These are phyloP conservation scores for Euphydryas editha DNA, from an alignment of 2,888 invertebrate genomes.

Conservation along the genomic window DNA sequence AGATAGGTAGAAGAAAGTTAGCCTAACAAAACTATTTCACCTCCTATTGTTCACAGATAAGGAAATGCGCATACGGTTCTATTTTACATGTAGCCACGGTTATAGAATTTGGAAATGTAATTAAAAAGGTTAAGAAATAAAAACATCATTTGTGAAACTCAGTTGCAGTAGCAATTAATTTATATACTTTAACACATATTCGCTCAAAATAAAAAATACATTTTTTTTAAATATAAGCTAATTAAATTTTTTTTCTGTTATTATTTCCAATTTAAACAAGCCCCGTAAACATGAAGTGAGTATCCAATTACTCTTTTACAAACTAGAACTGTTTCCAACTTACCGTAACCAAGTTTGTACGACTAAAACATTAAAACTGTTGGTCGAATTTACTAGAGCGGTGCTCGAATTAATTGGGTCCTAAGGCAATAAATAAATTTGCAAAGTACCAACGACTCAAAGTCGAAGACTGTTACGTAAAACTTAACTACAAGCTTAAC, in stretches of 20 bases:
- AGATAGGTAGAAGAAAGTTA: no score
- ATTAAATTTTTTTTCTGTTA: neutral
- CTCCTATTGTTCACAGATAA: no score
- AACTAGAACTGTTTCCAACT: conserved; percentile 27
- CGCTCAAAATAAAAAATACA: neutral
- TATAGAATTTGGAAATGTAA: no score
- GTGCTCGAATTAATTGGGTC: conserved; percentile 35
- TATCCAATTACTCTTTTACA: conserved; percentile 37
- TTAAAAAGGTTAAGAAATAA: no score
- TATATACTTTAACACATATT: no score
- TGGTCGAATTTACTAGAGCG: conserved; percentile 28
- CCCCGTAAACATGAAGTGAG: conserved; percentile 30
- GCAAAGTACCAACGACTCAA: conserved; percentile 10
- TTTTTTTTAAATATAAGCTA: neutral
- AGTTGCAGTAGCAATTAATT: no score
- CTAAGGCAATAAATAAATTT: conserved; percentile 30
- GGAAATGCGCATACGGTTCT: no score
- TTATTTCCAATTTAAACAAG: conserved; percentile 15
- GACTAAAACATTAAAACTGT: conserved; percentile 35
- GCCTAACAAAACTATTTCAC: no score
- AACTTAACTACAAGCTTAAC: neutral
- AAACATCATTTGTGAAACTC: no score
- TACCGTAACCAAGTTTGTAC: conserved; percentile 28
- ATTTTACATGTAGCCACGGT: no score
- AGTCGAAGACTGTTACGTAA: conserved; percentile 7